phyloP scores from a whole-genome alignment of 2,797 vertebrate species.

The Channa striata region DNA sequence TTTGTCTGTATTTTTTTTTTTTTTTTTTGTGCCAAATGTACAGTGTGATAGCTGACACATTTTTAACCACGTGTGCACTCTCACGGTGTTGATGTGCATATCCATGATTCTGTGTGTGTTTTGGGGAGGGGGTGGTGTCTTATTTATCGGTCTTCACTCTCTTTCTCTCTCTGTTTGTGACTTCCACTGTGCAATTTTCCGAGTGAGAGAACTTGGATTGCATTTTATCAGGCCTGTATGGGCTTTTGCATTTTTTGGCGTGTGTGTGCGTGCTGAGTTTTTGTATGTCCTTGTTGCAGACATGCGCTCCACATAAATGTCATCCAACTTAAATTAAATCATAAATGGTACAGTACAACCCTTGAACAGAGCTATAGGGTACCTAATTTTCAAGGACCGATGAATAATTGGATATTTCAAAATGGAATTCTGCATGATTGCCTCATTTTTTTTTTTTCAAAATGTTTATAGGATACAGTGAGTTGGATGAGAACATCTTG shows the following conservation, averaged over 20 bases:
- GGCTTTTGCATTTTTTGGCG: slow-evolving; percentile 39
- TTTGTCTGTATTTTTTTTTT: slow-evolving; percentile 8
- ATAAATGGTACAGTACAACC: not conserved
- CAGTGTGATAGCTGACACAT: slow-evolving; percentile 27
- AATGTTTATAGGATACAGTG: not conserved
- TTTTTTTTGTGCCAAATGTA: slow-evolving; percentile 20
- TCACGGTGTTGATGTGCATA: slow-evolving; percentile 26
- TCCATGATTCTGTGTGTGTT: slow-evolving; percentile 14
- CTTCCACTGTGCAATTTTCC: slow-evolving; percentile 72
- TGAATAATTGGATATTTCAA: slow-evolving; percentile 8
- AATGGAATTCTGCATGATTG: not conserved
- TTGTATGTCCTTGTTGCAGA: slow-evolving; percentile 7
- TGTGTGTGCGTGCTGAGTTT: slow-evolving; percentile 7
- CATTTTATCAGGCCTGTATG: slow-evolving; percentile 52
- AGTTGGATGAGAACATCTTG: not conserved
- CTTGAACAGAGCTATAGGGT: not conserved
- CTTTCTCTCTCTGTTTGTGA: slow-evolving; percentile 56
- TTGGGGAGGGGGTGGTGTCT: not conserved
- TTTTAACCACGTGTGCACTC: slow-evolving; percentile 42
- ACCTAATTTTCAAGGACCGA: not conserved
- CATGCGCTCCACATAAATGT: slow-evolving; percentile 1
- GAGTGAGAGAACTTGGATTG: slow-evolving; percentile 65
- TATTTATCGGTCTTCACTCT: slow-evolving; percentile 47
- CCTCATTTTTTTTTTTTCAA: not conserved
- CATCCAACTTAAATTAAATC: slow-evolving; percentile 3